A percentile compares a stretch with the other conserved stretches of the same genome.
These are phyloP conservation scores for Guaruba guarouba DNA, from an alignment of 2,113 vertebrate species.

Conservation along the genomic window DNA sequence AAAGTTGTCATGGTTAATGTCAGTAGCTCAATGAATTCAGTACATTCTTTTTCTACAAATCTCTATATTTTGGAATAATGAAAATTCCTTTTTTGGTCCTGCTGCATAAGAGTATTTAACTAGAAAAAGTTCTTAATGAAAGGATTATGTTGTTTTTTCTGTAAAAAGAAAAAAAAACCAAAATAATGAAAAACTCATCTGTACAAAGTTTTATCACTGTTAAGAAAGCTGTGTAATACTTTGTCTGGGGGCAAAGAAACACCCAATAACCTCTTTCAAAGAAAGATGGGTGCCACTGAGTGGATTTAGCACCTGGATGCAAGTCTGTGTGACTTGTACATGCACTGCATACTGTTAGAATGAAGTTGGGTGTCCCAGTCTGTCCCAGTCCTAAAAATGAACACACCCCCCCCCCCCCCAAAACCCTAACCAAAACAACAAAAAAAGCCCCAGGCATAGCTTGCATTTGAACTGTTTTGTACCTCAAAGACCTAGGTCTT, in stretches of 20 bases:
- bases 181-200: neutral
- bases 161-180: neutral
- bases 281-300: neutral
- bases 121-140: neutral
- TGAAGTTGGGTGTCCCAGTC: neutral
- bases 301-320: neutral
- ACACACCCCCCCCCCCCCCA: too few species aligned
- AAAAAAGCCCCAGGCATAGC: neutral
- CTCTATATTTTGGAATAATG: neutral
- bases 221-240: neutral
- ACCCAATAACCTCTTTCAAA: neutral
- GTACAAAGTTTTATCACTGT: neutral
- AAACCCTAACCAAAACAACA: too few species aligned
- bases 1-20: neutral
- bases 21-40: rapidly evolving
- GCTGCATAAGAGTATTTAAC: neutral
- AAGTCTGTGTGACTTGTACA: neutral
- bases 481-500: neutral
- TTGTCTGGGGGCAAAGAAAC: neutral
- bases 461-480: neutral
- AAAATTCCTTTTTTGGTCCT: neutral
- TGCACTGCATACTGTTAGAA: neutral
- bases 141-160: neutral
- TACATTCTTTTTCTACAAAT: neutral
- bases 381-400: neutral